These are phyloP conservation scores for Cnemophilus loriae DNA, from an alignment of 2,113 vertebrate species.

Conservation along the genomic window DNA sequence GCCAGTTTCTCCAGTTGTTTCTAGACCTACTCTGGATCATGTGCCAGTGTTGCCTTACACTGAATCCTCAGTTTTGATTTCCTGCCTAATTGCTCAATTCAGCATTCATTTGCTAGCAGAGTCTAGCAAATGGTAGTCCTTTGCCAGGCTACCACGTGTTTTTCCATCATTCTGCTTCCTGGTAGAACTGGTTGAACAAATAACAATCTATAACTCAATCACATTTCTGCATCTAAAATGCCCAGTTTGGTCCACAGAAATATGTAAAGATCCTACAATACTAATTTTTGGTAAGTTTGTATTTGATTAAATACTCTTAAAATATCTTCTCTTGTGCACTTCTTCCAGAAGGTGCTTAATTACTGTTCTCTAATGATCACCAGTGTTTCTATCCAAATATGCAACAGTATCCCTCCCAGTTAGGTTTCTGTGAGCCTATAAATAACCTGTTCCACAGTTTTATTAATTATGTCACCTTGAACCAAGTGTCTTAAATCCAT, in stretches of 20 bases:
- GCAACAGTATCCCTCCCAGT: background rate
- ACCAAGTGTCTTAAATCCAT: background rate
- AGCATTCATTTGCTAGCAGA: background rate
- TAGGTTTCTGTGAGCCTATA: background rate
- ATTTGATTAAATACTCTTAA: background rate
- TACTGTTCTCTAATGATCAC: background rate
- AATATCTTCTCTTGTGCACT: background rate
- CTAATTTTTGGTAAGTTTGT: background rate
- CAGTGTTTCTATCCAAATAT: background rate
- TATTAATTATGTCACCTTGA: background rate
- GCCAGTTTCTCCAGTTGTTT: constrained; percentile 1
- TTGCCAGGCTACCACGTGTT: background rate
- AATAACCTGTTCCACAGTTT: background rate
- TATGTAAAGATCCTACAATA: background rate
- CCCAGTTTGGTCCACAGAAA: background rate
- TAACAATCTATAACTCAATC: background rate
- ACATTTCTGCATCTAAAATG: background rate
- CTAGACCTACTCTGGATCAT: background rate
- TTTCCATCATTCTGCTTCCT: background rate
- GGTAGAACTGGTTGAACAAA: background rate
- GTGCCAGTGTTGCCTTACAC: background rate
- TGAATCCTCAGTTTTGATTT: background rate
- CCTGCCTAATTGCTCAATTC: constrained; percentile 16
- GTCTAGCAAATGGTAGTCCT: too few species aligned
- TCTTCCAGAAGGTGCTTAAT: background rate